Conservation (phyloP, 2,888 invertebrate species). For the Plutella xylostella region DNA sequence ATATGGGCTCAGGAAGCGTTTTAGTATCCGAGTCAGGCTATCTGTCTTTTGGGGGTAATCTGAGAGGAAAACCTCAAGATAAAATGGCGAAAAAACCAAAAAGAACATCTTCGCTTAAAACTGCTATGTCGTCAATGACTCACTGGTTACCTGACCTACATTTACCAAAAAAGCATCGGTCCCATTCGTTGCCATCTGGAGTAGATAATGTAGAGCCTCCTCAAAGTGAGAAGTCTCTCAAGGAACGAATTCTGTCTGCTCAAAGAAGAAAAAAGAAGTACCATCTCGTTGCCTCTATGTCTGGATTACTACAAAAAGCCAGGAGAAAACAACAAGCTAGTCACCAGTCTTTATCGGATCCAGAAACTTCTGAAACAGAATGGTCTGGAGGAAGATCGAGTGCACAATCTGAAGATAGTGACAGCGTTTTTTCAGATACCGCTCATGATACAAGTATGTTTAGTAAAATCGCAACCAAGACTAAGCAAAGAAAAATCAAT, state of each 20-base stretch:
- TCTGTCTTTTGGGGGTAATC: slow-evolving; percentile 78
- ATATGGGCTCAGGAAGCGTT: slow-evolving; percentile 58
- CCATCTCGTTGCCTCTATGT: slow-evolving; percentile 85
- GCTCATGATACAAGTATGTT: slow-evolving; percentile 73
- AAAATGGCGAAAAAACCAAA: slow-evolving; percentile 76
- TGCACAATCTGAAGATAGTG: slow-evolving; percentile 82
- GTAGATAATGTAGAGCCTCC: slow-evolving; percentile 68
- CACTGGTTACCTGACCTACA: slow-evolving; percentile 86
- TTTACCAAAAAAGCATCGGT: slow-evolving; percentile 81
- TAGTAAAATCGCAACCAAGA: slow-evolving; percentile 68
- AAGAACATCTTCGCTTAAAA: slow-evolving; percentile 79
- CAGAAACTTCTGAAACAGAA: slow-evolving; percentile 81
- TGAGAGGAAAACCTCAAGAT: slow-evolving; percentile 63
- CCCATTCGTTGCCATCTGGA: slow-evolving; percentile 83
- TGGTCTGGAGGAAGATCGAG: slow-evolving; percentile 73
- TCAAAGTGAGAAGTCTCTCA: slow-evolving; percentile 57
- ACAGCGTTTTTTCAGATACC: slow-evolving; percentile 78
- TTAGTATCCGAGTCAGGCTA: slow-evolving; percentile 84
- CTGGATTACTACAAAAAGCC: slow-evolving; percentile 87
- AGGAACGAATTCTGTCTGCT: slow-evolving; percentile 57
- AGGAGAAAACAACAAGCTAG: slow-evolving; percentile 74
- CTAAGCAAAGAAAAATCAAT: slow-evolving; percentile 55
- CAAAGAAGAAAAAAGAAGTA: slow-evolving; percentile 81
- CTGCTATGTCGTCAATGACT: slow-evolving; percentile 84
- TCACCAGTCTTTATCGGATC: slow-evolving; percentile 78